Evolutionary conservation across 2,888 invertebrate species (phyloP).

Genomic region (Cephonodes hylas): DNA sequence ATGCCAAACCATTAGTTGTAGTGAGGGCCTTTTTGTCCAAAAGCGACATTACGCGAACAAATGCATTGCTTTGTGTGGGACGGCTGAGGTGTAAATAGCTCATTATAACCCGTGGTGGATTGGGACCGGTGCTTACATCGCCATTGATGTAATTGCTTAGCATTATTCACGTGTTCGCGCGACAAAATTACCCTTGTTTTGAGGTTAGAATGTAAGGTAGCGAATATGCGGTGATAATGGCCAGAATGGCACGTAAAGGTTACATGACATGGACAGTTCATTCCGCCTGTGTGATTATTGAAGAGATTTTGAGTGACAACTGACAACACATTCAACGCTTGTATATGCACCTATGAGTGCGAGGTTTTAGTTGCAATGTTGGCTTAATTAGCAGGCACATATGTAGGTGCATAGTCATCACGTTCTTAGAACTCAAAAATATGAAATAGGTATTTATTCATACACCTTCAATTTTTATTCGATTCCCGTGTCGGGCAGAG

Average conservation of each 20-base stretch:
- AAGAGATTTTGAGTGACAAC: no score
- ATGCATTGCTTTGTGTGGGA: constrained; percentile 12
- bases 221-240: background rate
- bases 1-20: constrained; percentile 12
- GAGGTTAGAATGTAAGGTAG: background rate
- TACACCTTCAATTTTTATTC: no score
- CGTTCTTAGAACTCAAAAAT: no score
- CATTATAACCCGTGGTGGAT: background rate
- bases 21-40: constrained; percentile 15
- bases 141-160: constrained; percentile 11
- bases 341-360: no score
- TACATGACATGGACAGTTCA: background rate
- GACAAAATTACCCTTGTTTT: background rate
- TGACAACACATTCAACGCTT: no score
- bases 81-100: constrained; percentile 14
- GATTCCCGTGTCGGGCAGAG: no score
- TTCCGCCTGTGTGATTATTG: background rate
- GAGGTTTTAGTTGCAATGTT: no score
- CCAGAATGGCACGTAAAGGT: background rate
- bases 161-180: constrained; percentile 3
- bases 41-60: constrained; percentile 12
- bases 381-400: no score
- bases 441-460: no score
- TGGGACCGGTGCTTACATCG: constrained; percentile 7
- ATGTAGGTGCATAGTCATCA: no score